Evolutionary conservation across 2,113 vertebrate genomes (phyloP), one percentile per base, ranked within the genome.

Genomic region (Hippocampus zosterae): DNA sequence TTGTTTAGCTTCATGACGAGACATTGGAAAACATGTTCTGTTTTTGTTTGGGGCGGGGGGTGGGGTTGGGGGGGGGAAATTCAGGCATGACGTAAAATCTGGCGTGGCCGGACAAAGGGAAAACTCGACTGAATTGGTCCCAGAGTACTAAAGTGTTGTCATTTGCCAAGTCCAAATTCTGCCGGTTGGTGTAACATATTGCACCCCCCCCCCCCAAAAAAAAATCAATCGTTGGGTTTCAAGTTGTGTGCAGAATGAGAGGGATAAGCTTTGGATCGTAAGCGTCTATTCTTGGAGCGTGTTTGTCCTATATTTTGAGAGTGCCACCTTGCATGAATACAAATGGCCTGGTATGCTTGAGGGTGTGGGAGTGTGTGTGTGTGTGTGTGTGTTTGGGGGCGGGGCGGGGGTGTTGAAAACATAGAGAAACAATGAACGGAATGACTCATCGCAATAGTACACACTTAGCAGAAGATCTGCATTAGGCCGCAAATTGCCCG

Each of bases 221-320:
- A 65, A 57, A 77, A 78, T 81, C 78, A 84, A 77, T 81, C 69
- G 64, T 62, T 75, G 80, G 75, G 81, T 87, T 81, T 75, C 9
- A n/a, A 46, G 44, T 29, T 64, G 77, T 27, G 55, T 74, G 69
- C 21, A 66, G 75, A 80, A 87, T 83, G 66, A 78, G 81, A 81
- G 69, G 73, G 44, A 82, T 46, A 62, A 72, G 75, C 76, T 81
- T 64, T 80, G 60, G 81, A 73, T 72, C 76, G 85, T 68, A 86
- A 81, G 77, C 33, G 71, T 82, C 82, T 87, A 88, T 87, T 88
- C 78, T 75, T 74, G 77, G 82, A 74, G 71, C 80, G 65, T 77
- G 72, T 79, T 77, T 80, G 80, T 84, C 77, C 81, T 81, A 85
- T 82, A 80, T 86, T 81, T 85, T 75, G 50, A 72, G 74, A 69